These are phyloP conservation scores for Tipula unca DNA, from an alignment of 2,888 invertebrate genomes.

Conservation along the genomic window DNA sequence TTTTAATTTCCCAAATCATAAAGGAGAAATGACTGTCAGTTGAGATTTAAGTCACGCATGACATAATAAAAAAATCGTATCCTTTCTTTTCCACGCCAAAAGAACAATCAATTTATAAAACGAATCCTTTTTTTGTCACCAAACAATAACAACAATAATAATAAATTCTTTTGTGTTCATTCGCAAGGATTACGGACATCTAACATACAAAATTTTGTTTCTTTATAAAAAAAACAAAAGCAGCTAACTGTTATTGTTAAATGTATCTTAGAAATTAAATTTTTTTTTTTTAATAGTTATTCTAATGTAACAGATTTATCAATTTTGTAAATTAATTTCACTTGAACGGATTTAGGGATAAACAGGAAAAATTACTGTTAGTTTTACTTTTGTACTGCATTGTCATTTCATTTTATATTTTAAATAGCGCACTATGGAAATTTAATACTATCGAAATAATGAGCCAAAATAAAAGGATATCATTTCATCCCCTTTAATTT, in stretches of 20 bases:
- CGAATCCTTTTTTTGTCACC: background rate
- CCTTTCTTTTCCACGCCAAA: background rate
- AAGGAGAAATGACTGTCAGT: background rate
- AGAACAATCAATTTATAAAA: background rate
- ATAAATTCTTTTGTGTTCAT: background rate
- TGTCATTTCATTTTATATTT: background rate
- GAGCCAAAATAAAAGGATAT: background rate
- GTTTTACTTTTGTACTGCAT: constrained; percentile 1
- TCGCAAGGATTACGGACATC: too few relatives aligned
- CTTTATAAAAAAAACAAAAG: background rate
- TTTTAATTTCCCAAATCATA: background rate
- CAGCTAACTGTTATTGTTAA: background rate
- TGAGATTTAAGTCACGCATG: background rate
- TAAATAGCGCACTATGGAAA: too few relatives aligned
- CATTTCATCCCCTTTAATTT: background rate
- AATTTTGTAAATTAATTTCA: background rate
- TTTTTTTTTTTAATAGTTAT: background rate
- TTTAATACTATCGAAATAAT: too few relatives aligned
- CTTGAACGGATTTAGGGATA: background rate
- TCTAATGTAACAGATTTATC: constrained; percentile 4
- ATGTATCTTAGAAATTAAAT: background rate
- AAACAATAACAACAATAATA: background rate
- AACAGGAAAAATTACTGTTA: background rate
- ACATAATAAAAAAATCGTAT: background rate
- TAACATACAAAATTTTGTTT: background rate